Evolutionary conservation across 2,888 invertebrate genomes (phyloP), one percentile per base, ranked within the genome.

Genomic region (Capitulum mitella): DNA sequence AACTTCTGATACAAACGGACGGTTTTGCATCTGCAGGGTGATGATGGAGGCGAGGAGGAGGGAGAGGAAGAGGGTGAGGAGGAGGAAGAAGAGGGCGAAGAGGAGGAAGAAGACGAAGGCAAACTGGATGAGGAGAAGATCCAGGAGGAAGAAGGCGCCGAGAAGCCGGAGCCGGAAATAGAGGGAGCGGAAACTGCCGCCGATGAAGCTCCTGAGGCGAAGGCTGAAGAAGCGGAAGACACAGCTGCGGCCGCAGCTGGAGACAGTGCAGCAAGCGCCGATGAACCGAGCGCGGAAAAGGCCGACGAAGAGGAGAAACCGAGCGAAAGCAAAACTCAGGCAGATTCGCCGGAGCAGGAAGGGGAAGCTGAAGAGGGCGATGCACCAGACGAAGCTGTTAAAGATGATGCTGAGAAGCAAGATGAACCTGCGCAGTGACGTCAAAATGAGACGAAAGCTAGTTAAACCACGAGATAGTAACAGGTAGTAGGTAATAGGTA

Each of bases 21-120:
- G 10, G 12, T 26, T 1, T 61, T 32, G 32, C 37, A 14, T 64
- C n/a, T 29, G 5, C 64, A 64, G 64, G 64, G 64, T 3, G 19
- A n/a, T n/a, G 43, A 43, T 43, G 43, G 12, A 26, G 12, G 5
- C 12, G 70, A 70, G 10, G 70, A 40, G 2, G 70, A 40, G 16
- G 70, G 43, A 43, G 43, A 70, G 70, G 70, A 70, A 22, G 70
- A 70, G 29, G 70, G 40, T 12, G 70, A 37, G 14, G 70, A 70
- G 10, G 70, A 70, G 70, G 40, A 70, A 2, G 70, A 70, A 34
- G 40, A 70, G 12, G 70, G 29, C 26, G 70, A 70, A 12, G 70
- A 70, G 16, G 70, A 70, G 40, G 70, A 37, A 26, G 70, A 70
- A 22, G 70, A 70, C 19, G 70, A 70, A 26, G 70, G 40, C 2